These are phyloP conservation scores for Eunapius fragilis DNA, from an alignment of 37 sponge, comb jelly and placozoan genomes.

Conservation along the genomic window DNA sequence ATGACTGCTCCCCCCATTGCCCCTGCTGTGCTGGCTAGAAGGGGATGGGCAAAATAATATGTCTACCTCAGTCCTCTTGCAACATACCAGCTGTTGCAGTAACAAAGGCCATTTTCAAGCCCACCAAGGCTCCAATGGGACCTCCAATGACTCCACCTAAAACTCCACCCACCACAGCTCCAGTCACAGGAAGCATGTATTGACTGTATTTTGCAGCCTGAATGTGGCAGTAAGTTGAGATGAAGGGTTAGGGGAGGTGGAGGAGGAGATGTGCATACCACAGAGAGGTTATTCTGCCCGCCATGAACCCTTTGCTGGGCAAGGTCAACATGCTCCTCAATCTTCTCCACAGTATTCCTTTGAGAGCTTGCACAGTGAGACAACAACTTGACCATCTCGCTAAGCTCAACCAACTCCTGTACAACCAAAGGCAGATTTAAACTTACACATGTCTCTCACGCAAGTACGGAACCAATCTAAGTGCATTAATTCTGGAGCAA, in stretches of 20 bases:
- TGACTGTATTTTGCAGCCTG: slow-evolving; percentile 25
- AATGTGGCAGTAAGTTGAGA: background rate
- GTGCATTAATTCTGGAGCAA: too few species aligned
- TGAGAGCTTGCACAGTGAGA: background rate
- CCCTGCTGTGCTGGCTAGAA: slow-evolving; percentile 41
- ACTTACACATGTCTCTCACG: too few species aligned
- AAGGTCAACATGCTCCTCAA: slow-evolving; percentile 3
- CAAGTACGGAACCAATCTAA: background rate
- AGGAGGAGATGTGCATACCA: background rate
- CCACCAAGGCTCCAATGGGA: slow-evolving; percentile 71
- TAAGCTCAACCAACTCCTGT: slow-evolving; percentile 52
- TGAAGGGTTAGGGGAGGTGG: background rate
- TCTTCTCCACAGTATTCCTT: background rate
- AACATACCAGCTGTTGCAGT: slow-evolving; percentile 38
- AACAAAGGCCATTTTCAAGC: slow-evolving; percentile 46
- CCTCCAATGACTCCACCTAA: slow-evolving; percentile 77
- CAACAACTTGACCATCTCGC: slow-evolving; percentile 17
- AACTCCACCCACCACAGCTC: slow-evolving; percentile 72
- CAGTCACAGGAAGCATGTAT: slow-evolving; percentile 72
- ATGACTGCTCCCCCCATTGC: slow-evolving; percentile 55
- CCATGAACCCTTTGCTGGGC: slow-evolving; percentile 1
- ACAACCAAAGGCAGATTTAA: background rate
- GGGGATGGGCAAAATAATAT: background rate
- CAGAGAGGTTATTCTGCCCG: background rate
- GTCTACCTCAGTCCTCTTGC: background rate